Conservation (phyloP, 2,888 invertebrate species). For the Harpalus rubripes region DNA sequence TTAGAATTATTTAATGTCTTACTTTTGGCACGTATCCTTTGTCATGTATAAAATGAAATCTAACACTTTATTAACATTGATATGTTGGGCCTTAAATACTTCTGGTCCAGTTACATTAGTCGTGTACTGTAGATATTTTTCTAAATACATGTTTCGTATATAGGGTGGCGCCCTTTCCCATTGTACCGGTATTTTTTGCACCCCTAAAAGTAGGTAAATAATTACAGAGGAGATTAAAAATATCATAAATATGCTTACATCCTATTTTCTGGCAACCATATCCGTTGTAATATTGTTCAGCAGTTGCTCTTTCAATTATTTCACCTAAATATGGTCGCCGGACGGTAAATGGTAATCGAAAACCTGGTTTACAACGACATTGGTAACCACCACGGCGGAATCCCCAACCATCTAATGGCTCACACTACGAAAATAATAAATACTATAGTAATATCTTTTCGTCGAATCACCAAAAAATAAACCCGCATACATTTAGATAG, state of each 20-base stretch:
- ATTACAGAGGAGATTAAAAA: constrained; percentile 55
- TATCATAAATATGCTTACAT: constrained; percentile 82
- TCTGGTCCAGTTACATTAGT: constrained; percentile 84
- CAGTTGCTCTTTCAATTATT: constrained; percentile 94
- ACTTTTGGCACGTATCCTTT: constrained; percentile 78
- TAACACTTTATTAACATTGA: constrained; percentile 88
- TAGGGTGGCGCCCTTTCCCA: constrained; percentile 88
- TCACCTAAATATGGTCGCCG: constrained; percentile 95
- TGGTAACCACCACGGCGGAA: constrained; percentile 97
- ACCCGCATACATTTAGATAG: no score
- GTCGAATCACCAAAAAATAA: no score
- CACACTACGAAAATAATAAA: constrained; percentile 83
- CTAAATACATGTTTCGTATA: constrained; percentile 86
- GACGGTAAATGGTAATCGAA: constrained; percentile 90
- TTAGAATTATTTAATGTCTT: constrained; percentile 55
- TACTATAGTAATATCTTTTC: not conserved
- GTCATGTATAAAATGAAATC: constrained; percentile 88
- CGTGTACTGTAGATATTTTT: constrained; percentile 86
- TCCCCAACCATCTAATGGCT: constrained; percentile 97
- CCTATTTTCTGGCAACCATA: constrained; percentile 95
- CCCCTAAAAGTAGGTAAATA: constrained; percentile 80
- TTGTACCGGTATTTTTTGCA: constrained; percentile 90
- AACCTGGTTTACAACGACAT: constrained; percentile 94
- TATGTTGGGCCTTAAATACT: constrained; percentile 82
- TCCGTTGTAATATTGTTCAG: constrained; percentile 94